Evolutionary conservation across 2,113 vertebrate genomes (phyloP).

Genomic region (Archocentrus centrarchus): DNA sequence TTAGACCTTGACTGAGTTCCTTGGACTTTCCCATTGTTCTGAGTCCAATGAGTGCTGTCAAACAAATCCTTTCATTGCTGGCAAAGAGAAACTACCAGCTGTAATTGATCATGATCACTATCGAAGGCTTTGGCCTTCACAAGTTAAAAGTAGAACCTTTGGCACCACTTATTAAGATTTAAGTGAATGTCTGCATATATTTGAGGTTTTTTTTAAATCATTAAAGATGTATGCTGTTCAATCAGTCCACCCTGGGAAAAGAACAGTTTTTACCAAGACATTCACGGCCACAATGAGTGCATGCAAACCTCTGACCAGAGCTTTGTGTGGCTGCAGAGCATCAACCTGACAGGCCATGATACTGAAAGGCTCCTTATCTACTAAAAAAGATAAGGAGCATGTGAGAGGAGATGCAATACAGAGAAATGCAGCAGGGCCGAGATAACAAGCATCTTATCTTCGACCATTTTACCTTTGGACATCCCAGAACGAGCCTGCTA

Average conservation of each 20-base stretch:
- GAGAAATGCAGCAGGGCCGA: neutral
- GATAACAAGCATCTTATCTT: neutral
- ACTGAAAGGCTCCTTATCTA: neutral
- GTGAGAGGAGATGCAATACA: conserved; percentile 2
- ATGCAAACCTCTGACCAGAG: accelerated
- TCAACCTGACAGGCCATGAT: accelerated
- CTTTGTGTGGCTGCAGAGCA: neutral
- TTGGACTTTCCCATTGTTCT: neutral
- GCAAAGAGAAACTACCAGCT: neutral
- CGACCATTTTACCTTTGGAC: neutral
- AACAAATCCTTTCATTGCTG: neutral
- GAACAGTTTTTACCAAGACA: neutral
- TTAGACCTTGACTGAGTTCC: neutral
- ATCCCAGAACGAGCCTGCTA: neutral
- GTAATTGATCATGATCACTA: neutral
- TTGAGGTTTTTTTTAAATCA: too few species aligned
- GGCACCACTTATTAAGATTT: neutral
- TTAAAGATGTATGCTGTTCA: accelerated
- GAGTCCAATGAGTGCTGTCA: neutral
- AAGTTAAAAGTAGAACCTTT: neutral
- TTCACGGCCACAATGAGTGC: accelerated
- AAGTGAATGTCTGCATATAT: too few species aligned
- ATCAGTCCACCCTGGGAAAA: neutral
- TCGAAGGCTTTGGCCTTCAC: too few species aligned
- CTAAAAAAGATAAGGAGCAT: conserved; percentile 17